These are phyloP conservation scores for Synergus itoensis DNA, from an alignment of 2,888 invertebrate species.

Conservation along the genomic window DNA sequence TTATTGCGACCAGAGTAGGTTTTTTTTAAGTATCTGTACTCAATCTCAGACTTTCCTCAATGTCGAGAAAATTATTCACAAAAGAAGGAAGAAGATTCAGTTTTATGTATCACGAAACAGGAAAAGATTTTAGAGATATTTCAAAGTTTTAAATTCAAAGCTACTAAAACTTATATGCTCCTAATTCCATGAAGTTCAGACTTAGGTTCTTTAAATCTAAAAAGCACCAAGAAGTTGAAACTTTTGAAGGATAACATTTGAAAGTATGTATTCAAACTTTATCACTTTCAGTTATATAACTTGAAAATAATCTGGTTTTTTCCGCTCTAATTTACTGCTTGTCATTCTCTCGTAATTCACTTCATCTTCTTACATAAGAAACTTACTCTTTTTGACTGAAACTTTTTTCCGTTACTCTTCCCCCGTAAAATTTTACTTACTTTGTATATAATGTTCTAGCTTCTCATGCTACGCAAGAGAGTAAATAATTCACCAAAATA, in stretches of 20 bases:
- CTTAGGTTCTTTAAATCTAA: not conserved
- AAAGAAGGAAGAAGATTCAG: no score
- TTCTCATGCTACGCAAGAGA: conserved; percentile 3
- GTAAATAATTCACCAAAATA: conserved; percentile 18
- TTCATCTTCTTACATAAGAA: not conserved
- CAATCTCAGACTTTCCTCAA: not conserved
- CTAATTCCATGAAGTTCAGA: no score
- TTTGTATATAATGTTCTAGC: not conserved
- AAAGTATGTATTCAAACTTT: conserved; percentile 2
- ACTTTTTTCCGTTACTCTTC: not conserved
- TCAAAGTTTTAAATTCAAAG: not conserved
- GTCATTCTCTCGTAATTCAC: conserved; percentile 2
- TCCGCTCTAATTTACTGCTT: not conserved
- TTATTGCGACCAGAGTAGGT: not conserved
- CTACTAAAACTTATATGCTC: not conserved
- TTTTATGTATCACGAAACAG: no score
- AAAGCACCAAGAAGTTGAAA: not conserved
- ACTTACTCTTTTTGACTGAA: not conserved
- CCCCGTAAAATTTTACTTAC: not conserved
- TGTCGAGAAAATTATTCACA: not conserved
- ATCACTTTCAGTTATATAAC: not conserved
- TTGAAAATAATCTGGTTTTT: not conserved
- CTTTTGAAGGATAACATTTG: conserved; percentile 7
- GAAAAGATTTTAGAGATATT: not conserved
- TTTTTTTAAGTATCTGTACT: not conserved